These are phyloP conservation scores for Paraescarpia echinospica DNA, from an alignment of 1,140 invertebrate genomes.

Conservation along the genomic window DNA sequence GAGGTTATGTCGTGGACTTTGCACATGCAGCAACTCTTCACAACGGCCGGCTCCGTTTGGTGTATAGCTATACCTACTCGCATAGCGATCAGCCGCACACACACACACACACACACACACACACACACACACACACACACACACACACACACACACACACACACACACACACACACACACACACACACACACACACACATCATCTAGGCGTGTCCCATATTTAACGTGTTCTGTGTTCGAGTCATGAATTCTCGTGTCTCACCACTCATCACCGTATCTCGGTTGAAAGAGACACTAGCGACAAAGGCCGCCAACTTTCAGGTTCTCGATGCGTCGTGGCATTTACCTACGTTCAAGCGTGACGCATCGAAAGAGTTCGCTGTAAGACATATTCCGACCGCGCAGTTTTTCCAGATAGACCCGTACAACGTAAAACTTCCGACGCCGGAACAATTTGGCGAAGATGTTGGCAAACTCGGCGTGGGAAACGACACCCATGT, in stretches of 20 bases:
- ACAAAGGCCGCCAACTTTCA: slow-evolving; percentile 25
- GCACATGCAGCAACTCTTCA: neutral
- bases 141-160: no score
- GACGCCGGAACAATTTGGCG: slow-evolving; percentile 41
- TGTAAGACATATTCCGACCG: slow-evolving; percentile 36
- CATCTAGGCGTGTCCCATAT: no score
- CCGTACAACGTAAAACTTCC: slow-evolving; percentile 46
- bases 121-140: no score
- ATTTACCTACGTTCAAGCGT: slow-evolving; percentile 40
- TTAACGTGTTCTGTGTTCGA: neutral
- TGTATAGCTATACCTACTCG: no score
- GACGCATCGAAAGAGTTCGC: slow-evolving; percentile 40
- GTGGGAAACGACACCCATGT: slow-evolving; percentile 52
- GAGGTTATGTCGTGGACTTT: neutral
- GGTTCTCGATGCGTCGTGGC: slow-evolving; percentile 48
- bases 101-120: no score
- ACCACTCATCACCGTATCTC: neutral
- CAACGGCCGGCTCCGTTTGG: neutral
- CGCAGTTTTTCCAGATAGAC: slow-evolving; percentile 26
- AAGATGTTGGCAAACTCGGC: slow-evolving; percentile 49
- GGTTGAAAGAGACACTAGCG: neutral
- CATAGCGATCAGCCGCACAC: no score
- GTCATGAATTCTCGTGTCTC: neutral
- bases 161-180: no score
- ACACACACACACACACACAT: no score